Evolutionary conservation across 1,140 invertebrate species (phyloP), one percentile per base, ranked within the genome.

Genomic region (Caenorhabditis latens): DNA sequence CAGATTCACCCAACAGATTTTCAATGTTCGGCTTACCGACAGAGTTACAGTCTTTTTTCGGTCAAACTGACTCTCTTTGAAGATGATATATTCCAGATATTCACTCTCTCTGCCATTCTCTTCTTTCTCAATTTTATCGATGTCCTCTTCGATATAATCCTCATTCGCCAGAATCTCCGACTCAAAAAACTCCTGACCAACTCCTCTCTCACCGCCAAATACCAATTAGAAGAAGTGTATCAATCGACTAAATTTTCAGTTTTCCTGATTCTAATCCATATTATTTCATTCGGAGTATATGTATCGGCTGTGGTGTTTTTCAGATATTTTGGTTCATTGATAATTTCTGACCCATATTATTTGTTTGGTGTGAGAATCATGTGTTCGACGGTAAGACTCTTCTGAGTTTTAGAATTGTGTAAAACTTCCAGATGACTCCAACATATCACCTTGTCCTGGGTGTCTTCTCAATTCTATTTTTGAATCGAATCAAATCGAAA

Each of bases 261-360:
- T 63, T 32, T 32, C 32, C 21, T 63, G 24, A 32, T 63, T 9
- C 32, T 63, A 32, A 32, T 7, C 32, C 58, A 63, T 32, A 5
- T 63, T 63, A 6, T 32, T 14, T 32, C 32, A 4, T 63, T 63
- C 16, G 55, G 55, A 9, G 8, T 57, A 4, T 57, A 57, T 57
- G 55, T 57, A n/a, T n/a, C n/a, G n/a, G n/a, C n/a, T n/a, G 65
- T 71, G 7, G 65, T 71, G 14, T 71, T 71, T 46, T 46, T 71
- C 6, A 8, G 65, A 5, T 71, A 71, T 71, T 46, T 71, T 16
- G 65, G 65, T 43, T 16, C 2, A 6, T 43, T 43, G 32, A 19
- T 71, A 6, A 8, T 71, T 7, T 7, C 40, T 16, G 16, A 71
- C 21, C 5, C 40, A 5, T 11, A 43, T 2, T 2, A 16, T 42